Evolutionary conservation across 2,888 invertebrate species (phyloP), one percentile per base, ranked within the genome.

Genomic region (Tetheella fluctuosa): DNA sequence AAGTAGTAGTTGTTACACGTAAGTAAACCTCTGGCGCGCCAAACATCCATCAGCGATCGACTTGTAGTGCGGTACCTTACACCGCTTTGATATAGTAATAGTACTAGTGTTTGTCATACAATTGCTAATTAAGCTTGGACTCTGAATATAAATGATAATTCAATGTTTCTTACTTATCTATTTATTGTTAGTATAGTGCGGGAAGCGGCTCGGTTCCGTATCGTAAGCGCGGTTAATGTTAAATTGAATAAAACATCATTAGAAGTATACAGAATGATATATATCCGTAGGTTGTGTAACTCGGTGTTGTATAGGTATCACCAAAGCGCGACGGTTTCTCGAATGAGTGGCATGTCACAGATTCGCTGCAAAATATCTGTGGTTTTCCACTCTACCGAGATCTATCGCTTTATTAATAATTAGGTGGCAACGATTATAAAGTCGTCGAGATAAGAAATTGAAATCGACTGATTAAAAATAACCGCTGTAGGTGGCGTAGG

Each of bases 391-490:
- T 54, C 42, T 6, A 20, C 2, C 17, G 28, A 28, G 20, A 57
- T 20, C n/a, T 25, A 23, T 28, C 15, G 25, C 30, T 55, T 34
- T 17, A n/a, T 30, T 28, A n/a, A 30, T 55, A n/a, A 30, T 17
- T 30, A 55, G 12, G 25, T 55, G 54, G 12, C 4, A 23, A 64
- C 64, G n/a, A 23, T 37, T 69, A 74, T 42, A 48, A 73, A 61
- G 65, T 69, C 64, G 78, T 74, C 74, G 71, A 74, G 73, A 70
- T 76, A 74, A 73, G 72, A 62, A 48, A 20, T 20, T 55, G 70
- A 68, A 76, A 76, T 79, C 78, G 82, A 82, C 82, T 82, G 81
- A 82, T 77, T 80, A 80, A 74, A 68, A 60, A 60, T 78, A 78
- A 74, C 75, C 73, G 69, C 68, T 64, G 69, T 64, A 67, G 39